phyloP scores from a whole-genome alignment of 1,140 invertebrate species.

The Piezodorus guildinii region DNA sequence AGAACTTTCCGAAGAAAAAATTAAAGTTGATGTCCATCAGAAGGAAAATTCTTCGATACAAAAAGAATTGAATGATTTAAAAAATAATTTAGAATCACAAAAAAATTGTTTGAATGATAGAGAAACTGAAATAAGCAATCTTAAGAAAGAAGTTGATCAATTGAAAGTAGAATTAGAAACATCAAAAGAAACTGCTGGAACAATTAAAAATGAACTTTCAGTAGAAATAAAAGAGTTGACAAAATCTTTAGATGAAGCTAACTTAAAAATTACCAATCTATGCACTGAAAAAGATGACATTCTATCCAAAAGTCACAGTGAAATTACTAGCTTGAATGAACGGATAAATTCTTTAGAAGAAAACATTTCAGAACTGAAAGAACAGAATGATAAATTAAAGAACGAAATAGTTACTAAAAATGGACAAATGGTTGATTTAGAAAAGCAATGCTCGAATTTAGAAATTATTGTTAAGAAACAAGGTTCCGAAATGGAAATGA shows the following conservation, averaged over 20 bases:
- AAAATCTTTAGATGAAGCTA: neutral
- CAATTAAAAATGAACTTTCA: neutral
- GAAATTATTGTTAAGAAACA: neutral
- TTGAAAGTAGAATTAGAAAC: conserved; percentile 1
- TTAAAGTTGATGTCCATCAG: conserved; percentile 31
- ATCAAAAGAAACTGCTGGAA: neutral
- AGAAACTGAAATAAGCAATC: conserved; percentile 34
- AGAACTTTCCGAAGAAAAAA: conserved; percentile 36
- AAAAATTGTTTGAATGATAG: conserved; percentile 31
- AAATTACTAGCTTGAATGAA: neutral
- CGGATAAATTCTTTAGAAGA: neutral
- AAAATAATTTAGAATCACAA: conserved; percentile 33
- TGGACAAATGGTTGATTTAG: neutral
- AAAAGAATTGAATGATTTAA: conserved; percentile 32
- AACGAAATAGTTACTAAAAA: neutral
- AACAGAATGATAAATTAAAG: neutral
- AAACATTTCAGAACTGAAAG: neutral
- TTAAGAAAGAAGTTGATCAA: conserved; percentile 13
- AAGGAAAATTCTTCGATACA: conserved; percentile 26
- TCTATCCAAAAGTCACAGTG: neutral
- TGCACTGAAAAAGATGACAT: neutral
- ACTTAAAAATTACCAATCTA: neutral
- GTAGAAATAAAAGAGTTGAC: neutral
- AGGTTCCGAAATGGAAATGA: neutral
- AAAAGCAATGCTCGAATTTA: neutral